Evolutionary conservation across 2,797 vertebrate genomes (phyloP).

Genomic region (Xenops minutus): DNA sequence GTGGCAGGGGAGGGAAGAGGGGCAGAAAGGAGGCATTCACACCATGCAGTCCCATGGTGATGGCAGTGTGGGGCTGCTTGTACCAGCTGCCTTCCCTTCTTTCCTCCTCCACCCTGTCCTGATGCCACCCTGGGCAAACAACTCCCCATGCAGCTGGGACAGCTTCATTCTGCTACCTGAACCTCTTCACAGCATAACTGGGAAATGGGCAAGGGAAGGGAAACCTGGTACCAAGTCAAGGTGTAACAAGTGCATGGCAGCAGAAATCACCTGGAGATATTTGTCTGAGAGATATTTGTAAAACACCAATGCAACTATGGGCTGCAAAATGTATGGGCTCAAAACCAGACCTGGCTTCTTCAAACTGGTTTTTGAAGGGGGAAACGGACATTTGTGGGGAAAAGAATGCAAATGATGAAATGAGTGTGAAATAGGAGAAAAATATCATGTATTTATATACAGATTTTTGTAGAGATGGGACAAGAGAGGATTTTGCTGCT

Average conservation of each 20-base stretch:
- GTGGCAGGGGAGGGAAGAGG: neutral
- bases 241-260: neutral
- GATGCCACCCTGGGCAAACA: neutral
- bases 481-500: neutral
- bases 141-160: neutral
- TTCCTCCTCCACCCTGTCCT: neutral
- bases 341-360: neutral
- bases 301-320: rapidly evolving
- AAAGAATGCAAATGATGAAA: neutral
- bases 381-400: neutral
- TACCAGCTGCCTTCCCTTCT: neutral
- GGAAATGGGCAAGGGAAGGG: neutral
- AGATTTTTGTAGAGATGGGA: neutral
- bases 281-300: neutral
- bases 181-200: neutral
- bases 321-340: neutral
- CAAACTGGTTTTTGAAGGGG: neutral
- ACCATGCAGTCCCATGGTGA: rapidly evolving
- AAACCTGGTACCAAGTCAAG: neutral
- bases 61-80: neutral
- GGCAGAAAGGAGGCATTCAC: neutral
- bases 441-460: neutral
- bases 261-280: neutral
- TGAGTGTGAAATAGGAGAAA: neutral
- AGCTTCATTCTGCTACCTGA: rapidly evolving